Base-by-base conservation (phyloP, 2,888 invertebrate species). In the Parnassius smintheus region DNA sequence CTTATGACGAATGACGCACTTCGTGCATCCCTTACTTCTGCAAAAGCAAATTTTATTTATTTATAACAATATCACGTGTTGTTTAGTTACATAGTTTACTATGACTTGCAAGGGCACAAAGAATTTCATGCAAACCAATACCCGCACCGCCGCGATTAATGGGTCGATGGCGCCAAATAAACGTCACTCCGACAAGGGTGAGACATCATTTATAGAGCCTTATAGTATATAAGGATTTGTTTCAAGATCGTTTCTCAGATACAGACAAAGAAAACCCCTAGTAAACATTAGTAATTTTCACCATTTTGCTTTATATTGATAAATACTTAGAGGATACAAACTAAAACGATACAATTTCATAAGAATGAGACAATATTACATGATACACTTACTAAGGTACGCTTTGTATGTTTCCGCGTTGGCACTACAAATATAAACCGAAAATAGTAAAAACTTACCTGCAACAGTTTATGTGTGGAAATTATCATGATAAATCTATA, bases 161-260 rank as follows among this genome's bases (percentile, higher is more conserved):
- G 87, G 91, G 90, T 91, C 89, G 91, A 91, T 91, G 91, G 91
- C 91, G 91, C 90, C 86, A 91, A 75, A 72, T 65, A 86, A 89
- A 91, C 89, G 91, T 90, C 89, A 88, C 73, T 72, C 73, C 70
- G 69, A 67, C 68, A 73, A 83, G 79, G 81, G 83, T 81, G 75
- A 81, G 75, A 68, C 56, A 68, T 55, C 60, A 70, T 71, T 66
- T 70, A 68, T 63, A 69, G 68, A 75, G 71, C 71, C 75, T 74
- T 3, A 12, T 18, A 18, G 18, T 18, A 18, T 42, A 9, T 42
- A 42, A 49, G 12, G 13, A 52, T 2, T 50, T 44, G 25, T 25
- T 48, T 22, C 45, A 41, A 51, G 9, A 51, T 59, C 22, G 7
- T 51, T 41, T 22, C 12, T 11, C 41, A 48, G 46, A 22, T 41